Evolutionary conservation across 2,113 vertebrate genomes (phyloP).

Genomic region (Paradoxurus hermaphroditus): DNA sequence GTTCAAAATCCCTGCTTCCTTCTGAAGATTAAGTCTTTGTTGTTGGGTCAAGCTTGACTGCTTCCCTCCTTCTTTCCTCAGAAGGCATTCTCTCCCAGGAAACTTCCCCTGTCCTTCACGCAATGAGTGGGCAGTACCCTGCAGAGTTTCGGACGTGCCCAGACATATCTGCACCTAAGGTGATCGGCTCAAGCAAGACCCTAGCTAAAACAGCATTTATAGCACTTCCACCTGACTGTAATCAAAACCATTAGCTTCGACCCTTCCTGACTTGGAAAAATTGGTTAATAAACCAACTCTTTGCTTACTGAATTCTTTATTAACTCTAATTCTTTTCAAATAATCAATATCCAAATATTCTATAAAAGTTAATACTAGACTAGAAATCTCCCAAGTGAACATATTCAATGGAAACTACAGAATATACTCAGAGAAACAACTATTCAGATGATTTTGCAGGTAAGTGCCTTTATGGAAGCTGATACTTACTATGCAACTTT

Average conservation of each 20-base stretch:
- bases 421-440: constrained; percentile 31
- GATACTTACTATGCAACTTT: constrained; percentile 53
- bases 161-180: not conserved
- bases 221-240: not conserved
- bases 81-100: not conserved
- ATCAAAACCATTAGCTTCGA: not conserved
- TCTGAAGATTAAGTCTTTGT: constrained; percentile 40
- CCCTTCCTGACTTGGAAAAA: not conserved
- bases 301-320: not conserved
- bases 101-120: not conserved
- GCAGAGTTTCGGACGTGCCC: not conserved
- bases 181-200: not conserved
- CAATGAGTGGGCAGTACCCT: not conserved
- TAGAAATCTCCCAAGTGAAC: not conserved
- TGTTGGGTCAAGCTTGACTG: not conserved
- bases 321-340: not conserved
- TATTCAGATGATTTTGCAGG: constrained; percentile 18
- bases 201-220: not conserved
- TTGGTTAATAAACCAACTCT: not conserved
- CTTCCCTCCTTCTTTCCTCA: not conserved
- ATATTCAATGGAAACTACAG: not conserved
- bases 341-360: not conserved
- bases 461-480: constrained; percentile 37
- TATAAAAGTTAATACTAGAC: constrained; percentile 19
- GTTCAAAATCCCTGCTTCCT: constrained; percentile 17